phyloP scores from a whole-genome alignment of 2,888 invertebrate genomes.

The Ochlodes sylvanus region DNA sequence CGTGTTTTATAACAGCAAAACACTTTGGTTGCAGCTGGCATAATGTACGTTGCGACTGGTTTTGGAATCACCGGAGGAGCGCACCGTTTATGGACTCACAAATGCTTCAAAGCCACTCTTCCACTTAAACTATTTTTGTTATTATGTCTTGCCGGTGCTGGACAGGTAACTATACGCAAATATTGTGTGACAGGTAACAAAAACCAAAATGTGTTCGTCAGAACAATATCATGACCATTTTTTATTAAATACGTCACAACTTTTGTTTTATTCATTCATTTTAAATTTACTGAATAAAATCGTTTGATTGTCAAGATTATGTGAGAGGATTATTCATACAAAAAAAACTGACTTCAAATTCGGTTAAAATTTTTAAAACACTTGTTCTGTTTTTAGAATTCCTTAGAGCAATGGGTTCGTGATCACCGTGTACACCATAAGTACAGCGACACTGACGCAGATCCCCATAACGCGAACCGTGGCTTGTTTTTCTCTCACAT shows the following conservation, averaged over 20 bases:
- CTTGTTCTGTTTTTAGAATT: conserved; percentile 57
- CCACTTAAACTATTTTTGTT: conserved; percentile 86
- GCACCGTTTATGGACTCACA: conserved; percentile 89
- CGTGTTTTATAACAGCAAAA: conserved; percentile 9
- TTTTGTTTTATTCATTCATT: too few species aligned
- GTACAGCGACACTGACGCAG: conserved; percentile 93
- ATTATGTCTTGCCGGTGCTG: conserved; percentile 86
- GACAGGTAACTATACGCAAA: conserved; percentile 81
- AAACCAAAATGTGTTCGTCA: too few species aligned
- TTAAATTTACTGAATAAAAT: too few species aligned
- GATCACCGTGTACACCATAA: conserved; percentile 92
- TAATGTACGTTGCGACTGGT: conserved; percentile 86
- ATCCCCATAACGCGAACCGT: conserved; percentile 92
- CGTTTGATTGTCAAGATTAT: too few species aligned
- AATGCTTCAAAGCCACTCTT: conserved; percentile 87
- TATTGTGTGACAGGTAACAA: too few species aligned
- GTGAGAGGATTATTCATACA: too few species aligned
- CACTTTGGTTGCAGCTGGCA: conserved; percentile 69
- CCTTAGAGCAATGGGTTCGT: conserved; percentile 85
- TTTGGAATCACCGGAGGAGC: conserved; percentile 90
- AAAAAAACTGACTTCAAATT: too few species aligned
- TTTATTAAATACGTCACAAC: too few species aligned
- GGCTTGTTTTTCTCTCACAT: conserved; percentile 96
- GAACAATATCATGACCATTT: too few species aligned
- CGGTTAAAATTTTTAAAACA: too few species aligned